phyloP scores from a whole-genome alignment of 1,140 invertebrate species.

The Zaprionus ornatus region DNA sequence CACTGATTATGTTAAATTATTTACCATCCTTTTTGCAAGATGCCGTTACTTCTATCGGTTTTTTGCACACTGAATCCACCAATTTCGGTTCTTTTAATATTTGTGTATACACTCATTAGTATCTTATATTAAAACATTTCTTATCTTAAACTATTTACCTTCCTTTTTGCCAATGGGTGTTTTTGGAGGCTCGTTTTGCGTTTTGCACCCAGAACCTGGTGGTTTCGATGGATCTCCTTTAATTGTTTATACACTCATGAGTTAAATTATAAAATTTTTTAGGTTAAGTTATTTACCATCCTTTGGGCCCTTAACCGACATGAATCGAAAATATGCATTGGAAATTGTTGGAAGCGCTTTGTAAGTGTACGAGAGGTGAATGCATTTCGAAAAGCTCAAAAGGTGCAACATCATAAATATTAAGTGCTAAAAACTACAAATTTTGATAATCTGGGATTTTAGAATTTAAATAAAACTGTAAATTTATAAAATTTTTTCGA shows the following conservation, averaged over 20 bases:
- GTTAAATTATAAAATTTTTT: background rate
- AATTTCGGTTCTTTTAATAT: too few relatives aligned
- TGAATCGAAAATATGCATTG: slow-evolving; percentile 1
- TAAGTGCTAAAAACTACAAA: background rate
- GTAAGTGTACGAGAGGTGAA: background rate
- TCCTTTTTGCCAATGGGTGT: background rate
- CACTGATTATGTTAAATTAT: too few relatives aligned
- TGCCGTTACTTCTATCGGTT: too few relatives aligned
- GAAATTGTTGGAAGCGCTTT: background rate
- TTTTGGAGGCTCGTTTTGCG: background rate
- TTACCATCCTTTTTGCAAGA: too few relatives aligned
- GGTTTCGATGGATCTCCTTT: background rate
- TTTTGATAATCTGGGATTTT: background rate
- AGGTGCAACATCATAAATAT: slow-evolving; percentile 27
- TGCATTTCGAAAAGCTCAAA: background rate
- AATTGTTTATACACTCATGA: too few relatives aligned
- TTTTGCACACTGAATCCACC: too few relatives aligned
- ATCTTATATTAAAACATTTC: background rate
- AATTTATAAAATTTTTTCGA: background rate
- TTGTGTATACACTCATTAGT: too few relatives aligned
- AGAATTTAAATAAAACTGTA: background rate
- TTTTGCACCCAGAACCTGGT: background rate
- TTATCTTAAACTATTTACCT: background rate
- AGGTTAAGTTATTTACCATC: background rate
- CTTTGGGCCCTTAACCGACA: slow-evolving; percentile 12